These are phyloP conservation scores for Andrena minutula DNA, from an alignment of 2,888 invertebrate species.

Conservation along the genomic window DNA sequence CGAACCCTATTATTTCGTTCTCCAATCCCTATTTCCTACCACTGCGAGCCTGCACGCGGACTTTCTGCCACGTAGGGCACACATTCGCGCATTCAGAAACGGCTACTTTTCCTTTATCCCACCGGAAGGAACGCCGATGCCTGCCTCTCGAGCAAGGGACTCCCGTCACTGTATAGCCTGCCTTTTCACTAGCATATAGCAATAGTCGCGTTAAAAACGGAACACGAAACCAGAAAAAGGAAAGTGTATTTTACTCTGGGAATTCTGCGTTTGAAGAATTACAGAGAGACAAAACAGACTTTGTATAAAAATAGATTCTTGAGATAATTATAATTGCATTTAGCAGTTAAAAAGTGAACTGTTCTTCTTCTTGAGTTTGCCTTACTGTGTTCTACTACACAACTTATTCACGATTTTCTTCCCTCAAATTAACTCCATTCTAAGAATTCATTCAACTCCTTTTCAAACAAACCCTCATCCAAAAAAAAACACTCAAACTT, in stretches of 20 bases:
- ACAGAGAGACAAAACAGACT: neutral
- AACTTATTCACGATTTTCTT: too few relatives aligned
- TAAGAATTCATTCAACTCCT: too few relatives aligned
- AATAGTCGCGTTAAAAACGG: neutral
- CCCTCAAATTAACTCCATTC: too few relatives aligned
- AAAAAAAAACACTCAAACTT: too few relatives aligned
- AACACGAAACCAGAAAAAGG: neutral
- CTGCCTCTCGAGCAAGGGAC: neutral
- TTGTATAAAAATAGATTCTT: neutral
- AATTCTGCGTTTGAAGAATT: too few relatives aligned
- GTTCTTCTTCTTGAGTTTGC: too few relatives aligned
- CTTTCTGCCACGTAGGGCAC: slow-evolving; percentile 27
- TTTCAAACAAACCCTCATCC: too few relatives aligned
- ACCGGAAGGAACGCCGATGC: slow-evolving; percentile 43
- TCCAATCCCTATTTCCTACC: slow-evolving; percentile 71
- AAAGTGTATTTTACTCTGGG: too few relatives aligned
- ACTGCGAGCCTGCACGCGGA: slow-evolving; percentile 19
- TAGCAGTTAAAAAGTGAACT: too few relatives aligned
- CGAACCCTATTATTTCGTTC: slow-evolving; percentile 82
- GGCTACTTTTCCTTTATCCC: slow-evolving; percentile 61
- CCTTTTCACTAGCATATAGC: neutral
- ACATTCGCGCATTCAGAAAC: slow-evolving; percentile 64
- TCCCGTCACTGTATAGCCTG: neutral
- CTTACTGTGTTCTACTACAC: too few relatives aligned
- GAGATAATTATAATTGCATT: too few relatives aligned